Conservation (phyloP, 2,888 invertebrate genomes). For the Scaptodrosophila latifasciaeformis region DNA sequence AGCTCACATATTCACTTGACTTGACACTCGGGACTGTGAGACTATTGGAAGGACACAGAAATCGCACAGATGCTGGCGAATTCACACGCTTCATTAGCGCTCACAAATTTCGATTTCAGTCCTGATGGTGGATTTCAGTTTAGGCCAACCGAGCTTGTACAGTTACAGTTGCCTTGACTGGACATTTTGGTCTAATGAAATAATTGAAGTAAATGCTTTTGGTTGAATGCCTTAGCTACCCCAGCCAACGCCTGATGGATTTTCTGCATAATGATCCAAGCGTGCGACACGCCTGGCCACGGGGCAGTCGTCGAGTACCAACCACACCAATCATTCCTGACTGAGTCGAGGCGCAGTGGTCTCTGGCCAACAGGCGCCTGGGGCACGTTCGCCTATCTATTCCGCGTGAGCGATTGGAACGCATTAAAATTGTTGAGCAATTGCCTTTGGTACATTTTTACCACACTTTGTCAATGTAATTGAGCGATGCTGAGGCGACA, state of each 20-base stretch:
- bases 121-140: slow-evolving; percentile 10
- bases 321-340: too few species aligned
- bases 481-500: slow-evolving; percentile 21
- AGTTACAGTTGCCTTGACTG: slow-evolving; percentile 9
- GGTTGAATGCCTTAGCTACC: slow-evolving; percentile 22
- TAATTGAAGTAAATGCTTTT: slow-evolving; percentile 55
- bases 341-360: too few species aligned
- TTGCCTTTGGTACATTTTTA: slow-evolving; percentile 12
- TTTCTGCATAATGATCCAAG: slow-evolving; percentile 28
- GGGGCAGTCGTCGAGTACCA: neutral
- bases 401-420: slow-evolving; percentile 1
- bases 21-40: too few species aligned
- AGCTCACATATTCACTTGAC: too few species aligned
- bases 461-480: slow-evolving; percentile 38
- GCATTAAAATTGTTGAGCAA: neutral
- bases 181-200: slow-evolving; percentile 48
- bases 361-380: too few species aligned
- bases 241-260: neutral
- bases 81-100: slow-evolving; percentile 69
- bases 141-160: slow-evolving; percentile 32
- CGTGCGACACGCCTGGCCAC: neutral
- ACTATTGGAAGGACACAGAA: too few species aligned
- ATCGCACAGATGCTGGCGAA: slow-evolving; percentile 22
- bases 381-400: too few species aligned
- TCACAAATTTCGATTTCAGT: slow-evolving; percentile 27